Evolutionary conservation across 2,113 vertebrate genomes (phyloP), one percentile per base, ranked within the genome.

Genomic region (Condylura cristata): DNA sequence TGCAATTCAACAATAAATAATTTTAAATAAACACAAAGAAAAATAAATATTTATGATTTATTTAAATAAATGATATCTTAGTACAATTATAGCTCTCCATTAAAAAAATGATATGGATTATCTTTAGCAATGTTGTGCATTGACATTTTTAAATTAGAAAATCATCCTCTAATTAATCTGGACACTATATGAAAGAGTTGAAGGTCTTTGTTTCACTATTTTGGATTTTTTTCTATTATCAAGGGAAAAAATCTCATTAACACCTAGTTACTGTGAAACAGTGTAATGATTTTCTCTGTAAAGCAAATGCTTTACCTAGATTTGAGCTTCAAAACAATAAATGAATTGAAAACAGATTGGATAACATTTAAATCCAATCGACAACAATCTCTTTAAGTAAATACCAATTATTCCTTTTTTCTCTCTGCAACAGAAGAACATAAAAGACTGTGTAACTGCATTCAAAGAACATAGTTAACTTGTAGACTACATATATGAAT

Each of bases 11-110:
- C 44, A 53, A 79, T 90, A 84, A 88, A 89, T 87, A 91, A 95
- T 89, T 61, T 71, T 72, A 91, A 81, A 76, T n/a, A 5, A 92
- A 91, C 18, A 86, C 18, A 93, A 39, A n/a, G 51, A 82, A 86
- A 28, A 28, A 74, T 70, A 91, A 68, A 66, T 93, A 96, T 91
- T 88, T 94, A 84, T 95, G 78, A 41, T 11, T 34, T 75, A 44
- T 71, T 80, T 88, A 60, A 72, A 76, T 78, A 68, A 97, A 82
- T 83, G 74, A 89, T 76, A 34, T 63, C n/a, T 70, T 95, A 70
- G 32, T 30, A 88, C 95, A 10, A 94, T 58, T 82, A 61, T 37
- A 4, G n/a, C 8, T 65, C 17, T 74, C 63, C 22, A 51, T 58
- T 84, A 48, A 46, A 60, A 17, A 46, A 93, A 46, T 48, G 8